These are phyloP conservation scores for Pygocentrus nattereri DNA, from an alignment of 2,797 vertebrate species.

Conservation along the genomic window DNA sequence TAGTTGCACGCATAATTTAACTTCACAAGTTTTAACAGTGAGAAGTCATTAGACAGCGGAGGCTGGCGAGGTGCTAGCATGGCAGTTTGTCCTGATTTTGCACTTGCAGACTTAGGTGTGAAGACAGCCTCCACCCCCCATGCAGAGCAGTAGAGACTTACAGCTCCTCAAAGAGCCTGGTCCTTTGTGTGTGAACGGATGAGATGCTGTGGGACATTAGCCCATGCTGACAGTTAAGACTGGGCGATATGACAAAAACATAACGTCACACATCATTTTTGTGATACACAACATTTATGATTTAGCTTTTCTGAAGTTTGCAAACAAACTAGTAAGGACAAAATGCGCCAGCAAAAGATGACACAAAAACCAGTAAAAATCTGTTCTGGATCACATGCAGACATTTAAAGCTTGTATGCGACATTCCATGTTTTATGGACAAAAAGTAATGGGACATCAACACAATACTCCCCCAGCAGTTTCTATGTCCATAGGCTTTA, in stretches of 20 bases:
- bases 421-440: too few species aligned
- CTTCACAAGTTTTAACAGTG: constrained; percentile 76
- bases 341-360: too few species aligned
- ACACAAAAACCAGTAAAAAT: too few species aligned
- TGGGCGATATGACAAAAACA: not conserved
- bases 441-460: too few species aligned
- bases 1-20: constrained; percentile 72
- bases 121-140: constrained; percentile 62
- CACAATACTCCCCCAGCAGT: too few species aligned
- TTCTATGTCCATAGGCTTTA: too few species aligned
- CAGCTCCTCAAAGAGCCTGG: constrained; percentile 47
- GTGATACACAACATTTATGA: not conserved
- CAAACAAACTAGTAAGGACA: not conserved
- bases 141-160: constrained; percentile 47
- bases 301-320: not conserved
- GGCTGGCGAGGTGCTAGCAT: constrained; percentile 72
- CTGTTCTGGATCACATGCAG: too few species aligned
- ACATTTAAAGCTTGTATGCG: too few species aligned
- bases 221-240: constrained; percentile 6
- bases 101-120: constrained; percentile 71
- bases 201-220: constrained; percentile 23
- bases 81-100: constrained; percentile 71
- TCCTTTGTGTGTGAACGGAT: constrained; percentile 21
- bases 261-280: not conserved
- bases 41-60: constrained; percentile 75